Conservation (phyloP, 2,113 vertebrate genomes). For the Leptobrachium ailaonicum region DNA sequence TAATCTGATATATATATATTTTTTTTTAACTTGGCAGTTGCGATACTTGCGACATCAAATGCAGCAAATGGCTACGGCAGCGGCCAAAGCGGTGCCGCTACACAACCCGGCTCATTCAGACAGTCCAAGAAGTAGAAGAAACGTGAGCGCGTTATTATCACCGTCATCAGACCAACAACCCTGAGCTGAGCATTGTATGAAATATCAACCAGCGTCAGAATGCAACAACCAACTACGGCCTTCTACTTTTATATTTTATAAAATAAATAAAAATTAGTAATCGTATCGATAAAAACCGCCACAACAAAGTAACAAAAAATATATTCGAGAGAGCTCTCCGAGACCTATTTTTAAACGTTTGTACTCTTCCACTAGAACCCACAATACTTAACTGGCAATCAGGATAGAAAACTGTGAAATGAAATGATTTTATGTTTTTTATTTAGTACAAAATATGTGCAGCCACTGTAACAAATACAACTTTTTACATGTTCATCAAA, state of each 20-base stretch:
- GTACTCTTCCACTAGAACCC: neutral
- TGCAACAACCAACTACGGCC: slow-evolving; percentile 27
- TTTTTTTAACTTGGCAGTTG: slow-evolving; percentile 72
- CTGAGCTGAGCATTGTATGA: slow-evolving; percentile 61
- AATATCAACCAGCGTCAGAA: neutral
- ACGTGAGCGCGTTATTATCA: slow-evolving; percentile 66
- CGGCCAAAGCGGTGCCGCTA: slow-evolving; percentile 74
- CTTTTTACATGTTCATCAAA: slow-evolving; percentile 69
- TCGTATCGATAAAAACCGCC: neutral
- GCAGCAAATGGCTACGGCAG: slow-evolving; percentile 86
- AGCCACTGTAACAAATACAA: slow-evolving; percentile 69
- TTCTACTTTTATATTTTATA: slow-evolving; percentile 22
- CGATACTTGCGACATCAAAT: slow-evolving; percentile 98
- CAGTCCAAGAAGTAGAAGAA: slow-evolving; percentile 96
- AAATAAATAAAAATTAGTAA: neutral
- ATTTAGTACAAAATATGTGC: slow-evolving; percentile 74
- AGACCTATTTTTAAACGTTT: too few relatives aligned
- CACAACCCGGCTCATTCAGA: slow-evolving; percentile 80
- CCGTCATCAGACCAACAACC: slow-evolving; percentile 71
- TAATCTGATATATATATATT: slow-evolving; percentile 26
- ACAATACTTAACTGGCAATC: neutral
- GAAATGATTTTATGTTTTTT: slow-evolving; percentile 64
- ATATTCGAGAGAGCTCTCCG: neutral
- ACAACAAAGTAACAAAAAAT: neutral
- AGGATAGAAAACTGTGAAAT: slow-evolving; percentile 57